phyloP scores from a whole-genome alignment of 2,113 vertebrate species.

The Phalacrocorax aristotelis region DNA sequence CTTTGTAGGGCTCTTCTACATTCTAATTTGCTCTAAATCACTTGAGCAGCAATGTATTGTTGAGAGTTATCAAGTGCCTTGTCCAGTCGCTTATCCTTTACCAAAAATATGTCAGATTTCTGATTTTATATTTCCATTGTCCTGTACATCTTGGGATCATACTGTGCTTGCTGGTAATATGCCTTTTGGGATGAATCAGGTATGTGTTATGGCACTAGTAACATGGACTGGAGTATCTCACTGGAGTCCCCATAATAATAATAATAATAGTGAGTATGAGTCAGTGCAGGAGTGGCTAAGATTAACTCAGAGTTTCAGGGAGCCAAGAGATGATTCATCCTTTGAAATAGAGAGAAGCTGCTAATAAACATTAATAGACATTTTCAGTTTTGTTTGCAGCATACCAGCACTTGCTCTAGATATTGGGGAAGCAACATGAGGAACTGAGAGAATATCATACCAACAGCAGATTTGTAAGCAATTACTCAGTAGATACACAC shows the following conservation, averaged over 20 bases:
- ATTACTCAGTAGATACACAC: neutral
- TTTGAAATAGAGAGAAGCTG: constrained; percentile 24
- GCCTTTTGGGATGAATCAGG: neutral
- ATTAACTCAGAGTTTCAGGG: constrained; percentile 44
- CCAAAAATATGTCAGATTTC: neutral
- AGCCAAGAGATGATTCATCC: constrained; percentile 60
- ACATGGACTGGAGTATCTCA: neutral
- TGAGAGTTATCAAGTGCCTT: neutral
- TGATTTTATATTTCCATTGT: neutral
- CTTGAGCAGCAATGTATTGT: neutral
- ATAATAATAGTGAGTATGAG: constrained; percentile 12
- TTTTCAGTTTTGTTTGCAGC: constrained; percentile 21
- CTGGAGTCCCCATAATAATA: neutral
- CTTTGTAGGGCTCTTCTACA: neutral
- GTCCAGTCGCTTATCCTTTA: neutral
- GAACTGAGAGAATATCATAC: neutral
- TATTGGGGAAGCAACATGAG: neutral
- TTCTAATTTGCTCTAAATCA: neutral
- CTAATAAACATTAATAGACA: constrained; percentile 30
- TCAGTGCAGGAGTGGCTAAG: constrained; percentile 57
- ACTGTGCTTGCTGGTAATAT: neutral
- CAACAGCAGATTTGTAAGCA: neutral
- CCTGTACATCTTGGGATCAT: neutral
- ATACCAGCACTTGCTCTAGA: neutral
- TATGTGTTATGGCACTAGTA: neutral